Evolutionary conservation across 2,113 vertebrate genomes (phyloP).

Genomic region (Plotosus lineatus): DNA sequence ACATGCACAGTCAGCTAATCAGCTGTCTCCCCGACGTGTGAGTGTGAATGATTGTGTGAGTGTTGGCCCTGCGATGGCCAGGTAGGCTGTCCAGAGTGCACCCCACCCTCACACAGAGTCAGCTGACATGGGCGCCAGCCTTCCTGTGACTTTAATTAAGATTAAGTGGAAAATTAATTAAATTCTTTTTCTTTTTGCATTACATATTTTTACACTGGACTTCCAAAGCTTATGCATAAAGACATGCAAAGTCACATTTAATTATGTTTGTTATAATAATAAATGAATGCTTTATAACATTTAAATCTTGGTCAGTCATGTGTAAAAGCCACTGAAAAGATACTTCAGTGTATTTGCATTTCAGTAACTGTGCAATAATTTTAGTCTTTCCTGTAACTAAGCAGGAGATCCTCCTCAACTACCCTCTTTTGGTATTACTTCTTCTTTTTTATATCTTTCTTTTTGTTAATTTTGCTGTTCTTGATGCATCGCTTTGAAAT

Average conservation of each 20-base stretch:
- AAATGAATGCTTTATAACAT: no score
- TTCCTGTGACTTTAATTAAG: no score
- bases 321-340: not conserved
- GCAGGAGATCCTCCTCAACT: not conserved
- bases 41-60: no score
- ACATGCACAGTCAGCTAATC: no score
- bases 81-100: not conserved
- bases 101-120: no score
- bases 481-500: not conserved
- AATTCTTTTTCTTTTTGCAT: no score
- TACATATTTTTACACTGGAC: not conserved
- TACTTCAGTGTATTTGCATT: not conserved
- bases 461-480: not conserved
- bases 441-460: not conserved
- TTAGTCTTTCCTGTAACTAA: not conserved
- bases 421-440: conserved; percentile 13
- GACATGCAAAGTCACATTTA: not conserved
- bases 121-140: no score
- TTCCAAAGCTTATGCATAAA: not conserved
- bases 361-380: no score
- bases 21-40: no score
- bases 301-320: not conserved
- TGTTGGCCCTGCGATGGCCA: no score
- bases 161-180: no score
- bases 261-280: no score